phyloP scores from a whole-genome alignment of 2,797 vertebrate genomes.

The Anguilla pacifica region DNA sequence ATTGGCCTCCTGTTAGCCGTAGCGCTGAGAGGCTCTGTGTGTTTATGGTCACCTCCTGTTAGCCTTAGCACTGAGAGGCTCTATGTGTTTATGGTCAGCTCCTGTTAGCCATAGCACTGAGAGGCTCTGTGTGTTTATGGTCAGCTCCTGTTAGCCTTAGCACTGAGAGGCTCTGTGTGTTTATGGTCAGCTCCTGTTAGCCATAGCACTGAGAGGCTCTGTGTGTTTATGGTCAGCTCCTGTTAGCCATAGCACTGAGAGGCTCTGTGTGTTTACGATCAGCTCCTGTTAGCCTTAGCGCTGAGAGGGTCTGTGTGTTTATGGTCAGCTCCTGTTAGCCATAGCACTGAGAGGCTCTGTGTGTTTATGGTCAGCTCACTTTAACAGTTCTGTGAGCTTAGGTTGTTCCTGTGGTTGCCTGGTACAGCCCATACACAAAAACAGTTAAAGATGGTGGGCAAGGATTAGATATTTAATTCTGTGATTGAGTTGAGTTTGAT shows the following conservation, averaged over 20 bases:
- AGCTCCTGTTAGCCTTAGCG: too few relatives aligned
- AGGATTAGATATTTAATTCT: neutral
- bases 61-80: too few relatives aligned
- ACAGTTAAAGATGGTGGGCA: too few relatives aligned
- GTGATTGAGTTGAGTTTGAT: neutral
- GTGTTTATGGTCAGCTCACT: neutral
- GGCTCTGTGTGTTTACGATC: neutral
- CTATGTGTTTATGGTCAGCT: too few relatives aligned
- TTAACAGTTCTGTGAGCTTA: neutral
- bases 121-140: neutral
- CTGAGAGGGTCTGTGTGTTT: too few relatives aligned
- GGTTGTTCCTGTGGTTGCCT: neutral
- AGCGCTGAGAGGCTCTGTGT: neutral
- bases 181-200: too few relatives aligned
- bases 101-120: neutral
- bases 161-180: neutral
- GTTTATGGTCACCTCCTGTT: too few relatives aligned
- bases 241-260: neutral
- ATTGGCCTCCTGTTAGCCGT: neutral
- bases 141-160: too few relatives aligned
- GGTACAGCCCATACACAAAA: too few relatives aligned
- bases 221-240: too few relatives aligned
- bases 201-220: neutral
- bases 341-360: neutral
- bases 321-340: too few relatives aligned